Conservation (phyloP, 1,140 invertebrate species). For the Lerema accius region DNA sequence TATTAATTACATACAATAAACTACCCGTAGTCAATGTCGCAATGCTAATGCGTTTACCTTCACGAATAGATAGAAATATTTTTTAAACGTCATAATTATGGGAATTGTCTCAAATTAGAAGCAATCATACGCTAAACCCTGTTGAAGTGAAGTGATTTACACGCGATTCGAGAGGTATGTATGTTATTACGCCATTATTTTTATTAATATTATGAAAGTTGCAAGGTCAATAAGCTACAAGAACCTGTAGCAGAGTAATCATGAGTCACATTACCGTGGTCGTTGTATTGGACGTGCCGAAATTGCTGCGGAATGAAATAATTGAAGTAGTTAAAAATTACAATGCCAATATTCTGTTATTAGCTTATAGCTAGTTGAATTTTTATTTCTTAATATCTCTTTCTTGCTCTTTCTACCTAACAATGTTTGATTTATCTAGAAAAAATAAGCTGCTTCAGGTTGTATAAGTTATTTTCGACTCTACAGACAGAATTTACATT, state of each 20-base stretch:
- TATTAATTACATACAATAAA: conserved; percentile 20
- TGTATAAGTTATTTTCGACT: too few species aligned
- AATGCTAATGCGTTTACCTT: background rate
- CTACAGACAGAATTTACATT: too few species aligned
- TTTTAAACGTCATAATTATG: conserved; percentile 40
- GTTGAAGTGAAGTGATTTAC: conserved; percentile 29
- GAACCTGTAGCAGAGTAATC: background rate
- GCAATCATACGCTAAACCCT: conserved; percentile 3
- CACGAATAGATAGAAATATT: conserved; percentile 35
- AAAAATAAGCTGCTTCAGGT: too few species aligned
- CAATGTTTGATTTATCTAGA: too few species aligned
- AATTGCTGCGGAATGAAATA: background rate
- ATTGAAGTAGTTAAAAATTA: background rate
- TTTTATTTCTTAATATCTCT: too few species aligned
- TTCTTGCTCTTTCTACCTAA: too few species aligned
- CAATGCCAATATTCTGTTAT: too few species aligned
- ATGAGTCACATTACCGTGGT: background rate
- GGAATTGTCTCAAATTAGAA: conserved; percentile 39
- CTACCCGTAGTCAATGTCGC: background rate
- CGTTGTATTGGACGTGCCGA: background rate
- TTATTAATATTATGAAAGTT: background rate
- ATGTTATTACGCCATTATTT: background rate
- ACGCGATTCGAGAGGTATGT: background rate
- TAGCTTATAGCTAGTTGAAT: too few species aligned
- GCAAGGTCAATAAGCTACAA: background rate